phyloP scores from a whole-genome alignment of 1,140 invertebrate genomes.

The Aphidius gifuensis region DNA sequence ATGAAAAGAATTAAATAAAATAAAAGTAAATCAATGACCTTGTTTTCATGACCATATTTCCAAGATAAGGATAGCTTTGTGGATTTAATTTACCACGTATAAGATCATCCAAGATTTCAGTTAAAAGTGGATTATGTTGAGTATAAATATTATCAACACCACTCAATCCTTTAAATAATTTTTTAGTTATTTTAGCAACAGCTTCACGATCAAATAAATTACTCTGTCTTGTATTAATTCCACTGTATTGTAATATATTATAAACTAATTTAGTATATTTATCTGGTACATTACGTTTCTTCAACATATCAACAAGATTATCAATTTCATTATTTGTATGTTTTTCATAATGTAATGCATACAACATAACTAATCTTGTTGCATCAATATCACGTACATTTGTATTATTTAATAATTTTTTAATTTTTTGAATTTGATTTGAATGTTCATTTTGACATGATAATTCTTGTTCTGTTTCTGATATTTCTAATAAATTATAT shows the following conservation, averaged over 20 bases:
- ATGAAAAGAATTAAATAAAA: no score
- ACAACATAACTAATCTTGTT: conserved; percentile 85
- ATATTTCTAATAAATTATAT: conserved; percentile 83
- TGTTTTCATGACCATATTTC: conserved; percentile 52
- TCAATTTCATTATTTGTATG: conserved; percentile 83
- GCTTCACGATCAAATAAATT: conserved; percentile 84
- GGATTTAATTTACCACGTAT: conserved; percentile 84
- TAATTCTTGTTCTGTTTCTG: conserved; percentile 95
- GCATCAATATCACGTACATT: conserved; percentile 78
- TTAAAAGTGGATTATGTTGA: conserved; percentile 85
- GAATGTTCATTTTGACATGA: conserved; percentile 91
- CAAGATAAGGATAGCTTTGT: conserved; percentile 78
- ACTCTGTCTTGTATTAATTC: conserved; percentile 70
- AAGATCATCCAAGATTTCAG: conserved; percentile 83
- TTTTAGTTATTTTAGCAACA: conserved; percentile 87
- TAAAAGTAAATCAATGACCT: conserved; percentile 29
- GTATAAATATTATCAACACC: conserved; percentile 98
- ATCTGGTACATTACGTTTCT: conserved; percentile 64
- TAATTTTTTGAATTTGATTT: conserved; percentile 71
- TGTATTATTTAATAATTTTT: conserved; percentile 66
- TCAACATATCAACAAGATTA: conserved; percentile 70
- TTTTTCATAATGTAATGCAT: conserved; percentile 89
- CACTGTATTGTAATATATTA: conserved; percentile 76
- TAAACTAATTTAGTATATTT: conserved; percentile 63
- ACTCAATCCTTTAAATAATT: conserved; percentile 82